Percentiles rank a stretch among this genome's conserved stretches.
Conservation (phyloP, 2,797 vertebrate genomes). For the Enteromius treurensis region DNA sequence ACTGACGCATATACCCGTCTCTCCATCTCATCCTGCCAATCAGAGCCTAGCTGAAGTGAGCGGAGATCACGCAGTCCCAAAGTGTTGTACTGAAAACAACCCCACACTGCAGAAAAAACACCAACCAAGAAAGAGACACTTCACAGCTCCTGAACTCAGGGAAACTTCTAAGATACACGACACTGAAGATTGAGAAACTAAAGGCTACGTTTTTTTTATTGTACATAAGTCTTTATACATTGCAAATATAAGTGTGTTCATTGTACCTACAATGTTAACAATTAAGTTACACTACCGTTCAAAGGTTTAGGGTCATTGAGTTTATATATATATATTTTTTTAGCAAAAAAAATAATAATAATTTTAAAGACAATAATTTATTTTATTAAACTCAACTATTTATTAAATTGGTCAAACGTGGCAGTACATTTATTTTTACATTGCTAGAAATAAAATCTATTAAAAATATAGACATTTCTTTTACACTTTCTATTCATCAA, state of each 20-base stretch:
- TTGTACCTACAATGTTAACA: not conserved
- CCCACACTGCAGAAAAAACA: slow-evolving; percentile 32
- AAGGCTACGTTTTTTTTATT: slow-evolving; percentile 2
- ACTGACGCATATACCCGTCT: slow-evolving; percentile 69
- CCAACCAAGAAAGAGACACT: slow-evolving; percentile 69
- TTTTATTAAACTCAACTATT: not conserved
- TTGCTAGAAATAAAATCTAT: not conserved
- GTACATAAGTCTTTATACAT: not conserved
- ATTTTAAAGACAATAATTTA: slow-evolving; percentile 25
- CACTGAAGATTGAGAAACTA: not conserved
- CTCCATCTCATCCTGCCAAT: slow-evolving; percentile 11
- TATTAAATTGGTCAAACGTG: not conserved
- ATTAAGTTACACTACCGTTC: not conserved
- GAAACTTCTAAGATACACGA: not conserved
- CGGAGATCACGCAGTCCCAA: not conserved
- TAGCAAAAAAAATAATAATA: slow-evolving; percentile 46
- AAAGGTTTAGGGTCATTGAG: slow-evolving; percentile 17
- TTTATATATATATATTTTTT: slow-evolving; percentile 19
- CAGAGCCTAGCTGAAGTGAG: not conserved
- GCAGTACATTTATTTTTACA: not conserved
- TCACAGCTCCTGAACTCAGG: slow-evolving; percentile 72
- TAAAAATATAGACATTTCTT: not conserved
- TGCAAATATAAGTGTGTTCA: not conserved
- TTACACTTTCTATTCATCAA: not conserved
- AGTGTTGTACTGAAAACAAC: slow-evolving; percentile 2